These are phyloP conservation scores for Hestina assimilis DNA, from an alignment of 1,140 invertebrate species.

Conservation along the genomic window DNA sequence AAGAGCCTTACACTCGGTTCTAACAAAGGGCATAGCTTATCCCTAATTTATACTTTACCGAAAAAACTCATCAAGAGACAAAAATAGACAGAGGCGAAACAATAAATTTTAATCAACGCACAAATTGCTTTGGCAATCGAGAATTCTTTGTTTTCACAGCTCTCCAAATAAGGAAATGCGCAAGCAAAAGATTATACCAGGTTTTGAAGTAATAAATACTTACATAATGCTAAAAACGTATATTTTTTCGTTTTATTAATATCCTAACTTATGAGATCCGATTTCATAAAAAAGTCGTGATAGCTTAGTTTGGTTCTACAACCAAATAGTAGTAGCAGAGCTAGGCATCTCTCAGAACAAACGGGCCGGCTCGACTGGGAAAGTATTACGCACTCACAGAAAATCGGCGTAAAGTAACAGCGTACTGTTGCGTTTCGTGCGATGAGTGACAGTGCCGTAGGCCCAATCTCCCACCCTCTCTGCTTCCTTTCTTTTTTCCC, in stretches of 20 bases:
- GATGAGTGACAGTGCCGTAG: no score
- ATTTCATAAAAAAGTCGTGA: no score
- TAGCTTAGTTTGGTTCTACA: no score
- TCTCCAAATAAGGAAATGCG: neutral
- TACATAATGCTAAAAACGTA: neutral
- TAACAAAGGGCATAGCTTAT: constrained; percentile 17
- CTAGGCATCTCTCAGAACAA: no score
- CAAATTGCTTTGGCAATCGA: constrained; percentile 31
- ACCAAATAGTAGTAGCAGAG: no score
- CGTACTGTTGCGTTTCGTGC: no score
- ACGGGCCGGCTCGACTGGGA: no score
- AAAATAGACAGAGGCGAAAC: constrained; percentile 23
- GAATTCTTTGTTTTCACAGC: constrained; percentile 27
- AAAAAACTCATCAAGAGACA: constrained; percentile 32
- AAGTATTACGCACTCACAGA: no score
- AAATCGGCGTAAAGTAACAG: no score
- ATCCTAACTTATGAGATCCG: no score
- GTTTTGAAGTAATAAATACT: neutral
- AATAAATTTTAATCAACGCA: constrained; percentile 38
- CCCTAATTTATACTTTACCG: constrained; percentile 30
- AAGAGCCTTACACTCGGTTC: constrained; percentile 4
- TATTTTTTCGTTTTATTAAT: neutral
- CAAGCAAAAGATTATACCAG: neutral
- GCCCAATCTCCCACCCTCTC: no score
- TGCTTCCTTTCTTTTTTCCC: no score